Evolutionary conservation across 2,113 vertebrate genomes (phyloP).

Genomic region (Dicaeum eximium): DNA sequence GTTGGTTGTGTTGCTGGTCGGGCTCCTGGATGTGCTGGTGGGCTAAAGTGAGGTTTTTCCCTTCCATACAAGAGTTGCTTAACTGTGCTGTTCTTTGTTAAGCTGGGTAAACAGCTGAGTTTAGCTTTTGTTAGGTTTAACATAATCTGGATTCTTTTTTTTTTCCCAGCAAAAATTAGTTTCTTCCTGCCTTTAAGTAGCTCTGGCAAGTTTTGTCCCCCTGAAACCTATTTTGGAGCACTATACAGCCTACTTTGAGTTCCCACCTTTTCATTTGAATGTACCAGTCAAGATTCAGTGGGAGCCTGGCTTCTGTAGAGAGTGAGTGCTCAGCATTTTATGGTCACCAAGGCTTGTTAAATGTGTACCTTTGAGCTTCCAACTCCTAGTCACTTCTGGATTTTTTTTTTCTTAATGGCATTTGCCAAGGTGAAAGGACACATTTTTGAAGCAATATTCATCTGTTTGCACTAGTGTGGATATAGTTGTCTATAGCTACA

Average conservation of each 20-base stretch:
- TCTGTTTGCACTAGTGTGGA: background rate
- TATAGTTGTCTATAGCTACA: background rate
- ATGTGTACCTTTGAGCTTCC: background rate
- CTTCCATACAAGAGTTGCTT: background rate
- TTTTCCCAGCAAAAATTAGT: background rate
- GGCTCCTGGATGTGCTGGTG: background rate
- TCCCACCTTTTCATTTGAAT: background rate
- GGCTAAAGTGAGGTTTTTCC: background rate
- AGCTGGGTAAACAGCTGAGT: background rate
- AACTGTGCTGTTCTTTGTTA: background rate
- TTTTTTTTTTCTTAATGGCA: background rate
- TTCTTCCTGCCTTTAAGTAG: slow-evolving; percentile 16
- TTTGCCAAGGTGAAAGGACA: slow-evolving; percentile 9
- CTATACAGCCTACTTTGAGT: background rate
- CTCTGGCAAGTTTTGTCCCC: background rate
- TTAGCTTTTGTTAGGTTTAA: slow-evolving; percentile 12
- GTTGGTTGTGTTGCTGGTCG: background rate
- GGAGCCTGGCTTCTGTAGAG: background rate
- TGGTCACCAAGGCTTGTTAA: background rate
- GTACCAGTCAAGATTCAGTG: background rate
- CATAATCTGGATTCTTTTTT: background rate
- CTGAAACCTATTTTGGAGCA: background rate
- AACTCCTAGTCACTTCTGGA: background rate
- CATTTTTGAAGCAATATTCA: background rate
- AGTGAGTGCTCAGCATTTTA: background rate